A percentile compares a stretch with the other conserved stretches of the same genome.
phyloP scores from a whole-genome alignment of 2,888 invertebrate species.

The Dryomyza anilis region DNA sequence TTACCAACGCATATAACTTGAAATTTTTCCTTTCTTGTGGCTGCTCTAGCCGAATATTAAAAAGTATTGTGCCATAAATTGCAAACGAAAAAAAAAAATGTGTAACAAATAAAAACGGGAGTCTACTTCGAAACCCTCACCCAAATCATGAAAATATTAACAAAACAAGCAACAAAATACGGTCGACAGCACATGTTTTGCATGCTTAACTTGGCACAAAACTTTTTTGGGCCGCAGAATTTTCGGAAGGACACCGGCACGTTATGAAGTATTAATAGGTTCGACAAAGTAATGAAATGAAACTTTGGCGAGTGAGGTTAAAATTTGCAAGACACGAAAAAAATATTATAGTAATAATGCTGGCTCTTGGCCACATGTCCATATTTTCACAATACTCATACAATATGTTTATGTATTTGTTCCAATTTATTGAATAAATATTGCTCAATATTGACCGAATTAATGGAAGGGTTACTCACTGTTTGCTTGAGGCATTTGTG shows the following conservation, averaged over 20 bases:
- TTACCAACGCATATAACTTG: no score
- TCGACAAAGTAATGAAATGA: slow-evolving; percentile 9
- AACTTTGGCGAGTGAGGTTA: not conserved
- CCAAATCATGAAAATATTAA: no score
- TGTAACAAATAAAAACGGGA: not conserved
- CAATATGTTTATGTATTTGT: no score
- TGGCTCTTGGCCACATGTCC: not conserved
- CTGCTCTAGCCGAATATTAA: no score
- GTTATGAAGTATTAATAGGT: slow-evolving; percentile 22
- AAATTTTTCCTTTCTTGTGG: no score
- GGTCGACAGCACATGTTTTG: not conserved
- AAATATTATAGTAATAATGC: not conserved
- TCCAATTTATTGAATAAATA: no score
- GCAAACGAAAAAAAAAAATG: not conserved
- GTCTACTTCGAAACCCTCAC: no score
- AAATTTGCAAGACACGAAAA: not conserved
- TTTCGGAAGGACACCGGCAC: slow-evolving; percentile 13
- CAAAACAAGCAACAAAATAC: not conserved
- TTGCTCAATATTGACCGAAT: no score
- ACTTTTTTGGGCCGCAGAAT: slow-evolving; percentile 6
- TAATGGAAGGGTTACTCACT: no score
- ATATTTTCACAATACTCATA: no score
- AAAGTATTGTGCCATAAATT: no score
- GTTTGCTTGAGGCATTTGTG: no score
- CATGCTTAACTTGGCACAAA: slow-evolving; percentile 10